These are phyloP conservation scores for Cynopterus sphinx DNA, from an alignment of 2,797 vertebrate species.

Conservation along the genomic window DNA sequence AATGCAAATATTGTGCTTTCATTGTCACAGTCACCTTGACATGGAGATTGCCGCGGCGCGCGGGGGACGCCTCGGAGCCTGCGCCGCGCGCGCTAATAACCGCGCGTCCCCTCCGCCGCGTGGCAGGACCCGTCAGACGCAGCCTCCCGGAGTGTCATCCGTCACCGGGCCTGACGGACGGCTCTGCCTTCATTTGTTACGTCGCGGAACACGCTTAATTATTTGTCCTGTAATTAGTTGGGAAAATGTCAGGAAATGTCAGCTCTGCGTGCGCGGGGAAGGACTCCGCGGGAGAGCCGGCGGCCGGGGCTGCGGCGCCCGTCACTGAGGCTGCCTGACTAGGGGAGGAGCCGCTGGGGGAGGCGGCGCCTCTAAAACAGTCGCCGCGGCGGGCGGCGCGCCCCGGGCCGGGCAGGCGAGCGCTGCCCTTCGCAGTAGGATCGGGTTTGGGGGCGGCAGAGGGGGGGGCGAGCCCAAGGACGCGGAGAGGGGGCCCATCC, in stretches of 20 bases:
- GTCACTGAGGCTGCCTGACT: slow-evolving; percentile 99
- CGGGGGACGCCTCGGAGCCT: no score
- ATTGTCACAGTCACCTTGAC: slow-evolving; percentile 99
- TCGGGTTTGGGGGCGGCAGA: background rate
- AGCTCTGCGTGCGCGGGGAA: slow-evolving; percentile 99
- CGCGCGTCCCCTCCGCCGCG: slow-evolving; percentile 91
- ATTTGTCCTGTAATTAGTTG: slow-evolving; percentile 99
- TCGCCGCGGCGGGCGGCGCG: slow-evolving; percentile 96
- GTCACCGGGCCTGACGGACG: slow-evolving; percentile 98
- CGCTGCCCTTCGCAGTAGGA: slow-evolving; percentile 82
- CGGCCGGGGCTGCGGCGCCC: slow-evolving; percentile 99
- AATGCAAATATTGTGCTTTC: slow-evolving; percentile 99
- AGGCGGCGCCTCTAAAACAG: slow-evolving; percentile 94
- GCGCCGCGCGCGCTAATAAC: no score
- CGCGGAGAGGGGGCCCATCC: slow-evolving; percentile 14
- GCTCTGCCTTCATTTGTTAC: slow-evolving; percentile 99
- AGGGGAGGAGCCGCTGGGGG: slow-evolving; percentile 96
- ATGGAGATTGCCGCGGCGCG: slow-evolving; percentile 99
- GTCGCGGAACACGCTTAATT: slow-evolving; percentile 99
- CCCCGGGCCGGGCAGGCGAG: no score
- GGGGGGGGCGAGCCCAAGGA: slow-evolving; percentile 52
- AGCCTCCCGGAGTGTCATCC: slow-evolving; percentile 99
- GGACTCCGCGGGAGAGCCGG: slow-evolving; percentile 97
- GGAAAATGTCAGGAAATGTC: slow-evolving; percentile 99
- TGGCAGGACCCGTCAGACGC: slow-evolving; percentile 99